Evolutionary conservation across 2,888 invertebrate species (phyloP), one percentile per base, ranked within the genome.

Genomic region (Blastobasis lacticolella): DNA sequence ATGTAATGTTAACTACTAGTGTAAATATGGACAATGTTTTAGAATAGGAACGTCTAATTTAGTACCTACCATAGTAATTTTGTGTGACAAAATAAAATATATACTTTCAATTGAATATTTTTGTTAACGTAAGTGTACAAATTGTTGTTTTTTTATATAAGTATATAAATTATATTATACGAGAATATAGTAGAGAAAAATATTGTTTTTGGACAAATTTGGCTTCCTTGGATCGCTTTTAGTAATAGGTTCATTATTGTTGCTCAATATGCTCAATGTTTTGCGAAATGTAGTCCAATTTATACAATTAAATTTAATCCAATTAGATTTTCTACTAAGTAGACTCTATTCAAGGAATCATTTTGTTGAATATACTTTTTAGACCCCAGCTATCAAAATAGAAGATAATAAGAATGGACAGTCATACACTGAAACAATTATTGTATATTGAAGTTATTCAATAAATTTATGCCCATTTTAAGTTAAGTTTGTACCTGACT

Each of bases 241-340:
- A 69, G 68, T 51, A 55, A 61, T 66, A 63, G 57, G 66, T 72
- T 64, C 68, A 73, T 78, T 80, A 68, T 80, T 71, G 73, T 77
- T 79, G 81, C 82, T 83, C 80, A 82, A 84, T 71, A 80, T 80
- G 81, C 78, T 81, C 80, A 81, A 83, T 84, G 57, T 75, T 81
- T 84, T 85, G 85, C 85, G 60, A 66, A 59, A 63, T 57, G 51
- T 62, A 65, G 61, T 55, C 59, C 41, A 47, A n/a, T 10, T 48
- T 10, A 23, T 23, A 23, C 23, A 40, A 43, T 43, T 36, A 45
- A 49, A 43, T 47, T 48, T 52, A 9, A 48, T 47, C 42, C 37
- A 23, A 38, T 40, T 52, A 50, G 50, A 50, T 52, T 55, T 55
- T 52, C 52, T 59, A 59, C 54, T 51, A 51, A 52, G 46, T 49